Evolutionary conservation across 2,113 vertebrate genomes (phyloP), one percentile per base, ranked within the genome.

Genomic region (Sialia sialis): DNA sequence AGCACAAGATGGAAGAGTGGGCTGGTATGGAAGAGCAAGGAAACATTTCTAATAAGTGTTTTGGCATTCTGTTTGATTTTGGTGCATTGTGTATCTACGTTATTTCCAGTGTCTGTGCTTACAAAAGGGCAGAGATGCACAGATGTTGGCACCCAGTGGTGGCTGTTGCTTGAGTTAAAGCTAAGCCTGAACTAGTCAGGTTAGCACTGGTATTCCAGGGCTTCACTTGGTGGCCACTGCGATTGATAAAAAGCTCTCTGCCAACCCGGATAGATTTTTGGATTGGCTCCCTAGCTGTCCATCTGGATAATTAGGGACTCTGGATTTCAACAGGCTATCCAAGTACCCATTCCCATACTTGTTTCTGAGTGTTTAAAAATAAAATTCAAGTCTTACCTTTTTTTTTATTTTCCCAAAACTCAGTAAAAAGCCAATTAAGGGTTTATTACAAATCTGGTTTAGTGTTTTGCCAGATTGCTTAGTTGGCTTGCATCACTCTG

Each of bases 11-110:
- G 3, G n/a, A 52, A 43, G 58, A 59, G 51, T 34, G 51, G 36
- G 15, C 66, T 89, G n/a, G 26, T 54, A 3, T 4, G 26, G 48
- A 60, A 60, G 44, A 75, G 27, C 20, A 23, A 52, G n/a, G 63
- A 60, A 78, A 69, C 1, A 4, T 6, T 54, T 64, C 46, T 39
- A 36, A 51, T 41, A 11, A 73, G 32, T 34, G 34, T 6, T 64
- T 22, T 22, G 22, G 30, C 3, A 1, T 10, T 30, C 48, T 48
- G 2, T 89, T 23, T 66, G 63, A 16, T 38, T 77, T 44, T 2
- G 19, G 63, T 60, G 44, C 13, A 0, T 11, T 30, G 14, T 43
- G 0, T 10, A 2, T 38, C 0, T 0, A 5, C 55, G 51, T 52
- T 36, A 34, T 19, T 52, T 78, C 39, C 30, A 3, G 16, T 54